phyloP scores from a whole-genome alignment of 2,797 vertebrate species.

The Harpagifer antarcticus region DNA sequence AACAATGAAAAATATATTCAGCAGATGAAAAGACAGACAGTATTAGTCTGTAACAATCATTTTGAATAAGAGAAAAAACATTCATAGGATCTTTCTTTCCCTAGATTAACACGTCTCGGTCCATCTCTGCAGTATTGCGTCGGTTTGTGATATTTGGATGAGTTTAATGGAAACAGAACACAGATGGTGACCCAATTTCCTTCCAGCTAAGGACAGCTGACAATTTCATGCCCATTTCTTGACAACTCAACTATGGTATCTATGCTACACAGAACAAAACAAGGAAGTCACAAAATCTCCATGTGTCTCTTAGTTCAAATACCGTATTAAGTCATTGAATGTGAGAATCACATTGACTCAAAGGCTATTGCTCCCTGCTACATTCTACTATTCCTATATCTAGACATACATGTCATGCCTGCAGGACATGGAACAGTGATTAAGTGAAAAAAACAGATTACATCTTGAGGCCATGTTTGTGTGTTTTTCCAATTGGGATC shows the following conservation, averaged over 20 bases:
- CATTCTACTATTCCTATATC: constrained; percentile 2
- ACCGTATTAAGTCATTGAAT: neutral
- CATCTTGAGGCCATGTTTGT: constrained; percentile 56
- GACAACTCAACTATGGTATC: constrained; percentile 15
- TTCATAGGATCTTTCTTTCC: constrained; percentile 30
- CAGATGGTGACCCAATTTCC: constrained; percentile 50
- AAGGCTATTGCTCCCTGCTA: neutral
- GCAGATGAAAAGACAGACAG: constrained; percentile 22
- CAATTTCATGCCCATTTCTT: constrained; percentile 55
- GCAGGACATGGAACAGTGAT: constrained; percentile 41
- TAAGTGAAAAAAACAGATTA: constrained; percentile 50
- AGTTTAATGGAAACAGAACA: constrained; percentile 44
- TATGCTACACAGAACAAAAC: constrained; percentile 20
- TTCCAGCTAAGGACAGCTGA: constrained; percentile 54
- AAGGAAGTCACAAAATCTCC: neutral
- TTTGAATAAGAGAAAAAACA: constrained; percentile 19
- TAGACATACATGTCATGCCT: constrained; percentile 15
- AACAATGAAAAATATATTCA: constrained; percentile 10
- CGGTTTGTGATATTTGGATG: constrained; percentile 36
- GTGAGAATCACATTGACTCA: neutral
- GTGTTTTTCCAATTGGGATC: constrained; percentile 50
- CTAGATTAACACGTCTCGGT: constrained; percentile 32
- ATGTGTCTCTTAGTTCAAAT: constrained; percentile 2
- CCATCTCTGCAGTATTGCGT: constrained; percentile 27
- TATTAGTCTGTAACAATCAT: neutral